Conservation (phyloP, 2,113 vertebrate species). For the Nycticorax nycticorax region DNA sequence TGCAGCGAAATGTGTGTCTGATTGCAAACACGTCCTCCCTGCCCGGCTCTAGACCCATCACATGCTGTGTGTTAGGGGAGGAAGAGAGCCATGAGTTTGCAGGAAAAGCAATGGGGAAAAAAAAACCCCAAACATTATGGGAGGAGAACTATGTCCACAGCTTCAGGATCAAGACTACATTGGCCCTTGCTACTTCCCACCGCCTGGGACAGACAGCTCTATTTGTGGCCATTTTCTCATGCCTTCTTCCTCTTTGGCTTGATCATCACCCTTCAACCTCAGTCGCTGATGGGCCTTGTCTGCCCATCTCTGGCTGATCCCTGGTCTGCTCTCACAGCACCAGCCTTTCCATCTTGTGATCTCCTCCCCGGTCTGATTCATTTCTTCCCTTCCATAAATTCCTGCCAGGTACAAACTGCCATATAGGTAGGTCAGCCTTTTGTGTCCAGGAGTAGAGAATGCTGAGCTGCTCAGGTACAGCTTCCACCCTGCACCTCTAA, state of each 20-base stretch:
- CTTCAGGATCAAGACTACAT: background rate
- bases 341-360: background rate
- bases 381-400: background rate
- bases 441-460: accelerated
- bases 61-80: background rate
- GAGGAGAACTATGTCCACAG: background rate
- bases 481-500: accelerated
- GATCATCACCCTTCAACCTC: background rate
- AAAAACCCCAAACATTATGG: background rate
- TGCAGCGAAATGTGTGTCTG: background rate
- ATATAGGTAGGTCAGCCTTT: background rate
- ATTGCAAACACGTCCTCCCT: background rate
- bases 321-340: background rate
- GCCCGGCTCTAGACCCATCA: background rate
- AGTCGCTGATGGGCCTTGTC: background rate
- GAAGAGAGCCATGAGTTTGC: background rate
- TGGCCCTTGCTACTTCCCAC: background rate
- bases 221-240: background rate
- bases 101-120: background rate
- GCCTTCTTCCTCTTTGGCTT: background rate
- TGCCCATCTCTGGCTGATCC: background rate
- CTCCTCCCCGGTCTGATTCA: accelerated
- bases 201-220: background rate
- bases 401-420: background rate
- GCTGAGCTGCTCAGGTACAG: background rate